phyloP scores from a whole-genome alignment of 2,113 vertebrate genomes.

The Thryonomys swinderianus region DNA sequence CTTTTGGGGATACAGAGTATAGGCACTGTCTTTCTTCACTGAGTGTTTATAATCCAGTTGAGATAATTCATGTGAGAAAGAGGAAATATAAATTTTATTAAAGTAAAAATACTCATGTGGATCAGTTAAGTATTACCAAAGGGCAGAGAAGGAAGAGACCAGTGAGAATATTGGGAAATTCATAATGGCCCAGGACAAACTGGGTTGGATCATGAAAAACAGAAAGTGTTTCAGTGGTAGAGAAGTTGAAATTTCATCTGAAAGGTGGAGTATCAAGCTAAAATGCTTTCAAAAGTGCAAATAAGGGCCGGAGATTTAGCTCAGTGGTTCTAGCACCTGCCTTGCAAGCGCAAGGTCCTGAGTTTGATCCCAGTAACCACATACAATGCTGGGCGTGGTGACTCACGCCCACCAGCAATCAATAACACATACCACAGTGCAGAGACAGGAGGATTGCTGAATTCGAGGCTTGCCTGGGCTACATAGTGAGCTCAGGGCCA shows the following conservation, averaged over 20 bases:
- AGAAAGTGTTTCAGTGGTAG: neutral
- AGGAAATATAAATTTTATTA: neutral
- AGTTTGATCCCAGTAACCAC: no score
- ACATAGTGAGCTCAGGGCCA: no score
- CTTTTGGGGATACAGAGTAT: neutral
- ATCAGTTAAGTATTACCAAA: neutral
- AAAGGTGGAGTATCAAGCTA: neutral
- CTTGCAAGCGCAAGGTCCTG: no score
- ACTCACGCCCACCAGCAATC: no score
- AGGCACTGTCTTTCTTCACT: neutral
- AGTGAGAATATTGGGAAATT: neutral
- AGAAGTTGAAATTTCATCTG: neutral
- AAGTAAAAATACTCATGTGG: neutral
- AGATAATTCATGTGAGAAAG: constrained; percentile 1
- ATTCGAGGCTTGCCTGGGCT: no score
- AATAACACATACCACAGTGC: no score
- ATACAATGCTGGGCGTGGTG: no score
- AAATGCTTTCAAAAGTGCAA: neutral
- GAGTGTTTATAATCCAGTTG: neutral
- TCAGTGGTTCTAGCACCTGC: no score
- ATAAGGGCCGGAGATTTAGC: no score
- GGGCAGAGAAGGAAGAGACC: neutral
- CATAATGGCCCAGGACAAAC: neutral
- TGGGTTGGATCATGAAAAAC: neutral
- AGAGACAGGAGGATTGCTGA: no score